Base-by-base conservation (phyloP, 2,113 vertebrate species). In the Gymnocephalus cernua region DNA sequence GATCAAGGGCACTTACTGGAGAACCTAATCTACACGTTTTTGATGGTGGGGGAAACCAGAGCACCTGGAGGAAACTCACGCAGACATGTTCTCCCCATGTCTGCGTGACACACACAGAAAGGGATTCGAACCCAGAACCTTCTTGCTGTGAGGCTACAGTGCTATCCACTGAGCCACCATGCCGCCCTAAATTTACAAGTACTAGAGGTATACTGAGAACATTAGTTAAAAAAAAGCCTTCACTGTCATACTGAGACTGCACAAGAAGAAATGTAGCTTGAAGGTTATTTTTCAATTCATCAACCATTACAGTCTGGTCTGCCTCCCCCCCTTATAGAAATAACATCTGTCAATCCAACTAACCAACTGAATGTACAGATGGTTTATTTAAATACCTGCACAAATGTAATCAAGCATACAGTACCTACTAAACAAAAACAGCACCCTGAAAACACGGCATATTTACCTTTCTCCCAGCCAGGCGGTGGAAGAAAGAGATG, bases 391-490 rank as follows among this genome's bases (percentile, higher is more conserved):
- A 29, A 68, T 10, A 13, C 14, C 8, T 48, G 27, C 21, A 19
- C 9, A 5, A n/a, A 44, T 44, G 45, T 14, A 56, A 44, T 4
- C 38, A 35, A 56, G 23, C 32, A 64, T 14, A n/a, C n/a, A n/a
- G n/a, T n/a, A 10, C 15, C 19, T 2, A 4, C 47, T 19, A 23
- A 68, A 68, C 18, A 32, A 41, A 67, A 29, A 32, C 1, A 8
- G 10, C 5, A 62, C 19, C 7, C 25, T 41, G 5, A 6, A 21
- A 63, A 53, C 3, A 23, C 18, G 0, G 2, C 23, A 1, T n/a
- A 15, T 18, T 79, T 86, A 94, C 94, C 94, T 92, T 91, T 86
- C 47, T 78, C 59, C 38, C 13, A 51, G 48, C 64, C 77, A 50
- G 83, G 58, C 14, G n/a, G 56, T 56, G 84, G 70, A 81, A 77